Conservation (phyloP, 2,888 invertebrate species). For the Dyspetes luteomarginatus region DNA sequence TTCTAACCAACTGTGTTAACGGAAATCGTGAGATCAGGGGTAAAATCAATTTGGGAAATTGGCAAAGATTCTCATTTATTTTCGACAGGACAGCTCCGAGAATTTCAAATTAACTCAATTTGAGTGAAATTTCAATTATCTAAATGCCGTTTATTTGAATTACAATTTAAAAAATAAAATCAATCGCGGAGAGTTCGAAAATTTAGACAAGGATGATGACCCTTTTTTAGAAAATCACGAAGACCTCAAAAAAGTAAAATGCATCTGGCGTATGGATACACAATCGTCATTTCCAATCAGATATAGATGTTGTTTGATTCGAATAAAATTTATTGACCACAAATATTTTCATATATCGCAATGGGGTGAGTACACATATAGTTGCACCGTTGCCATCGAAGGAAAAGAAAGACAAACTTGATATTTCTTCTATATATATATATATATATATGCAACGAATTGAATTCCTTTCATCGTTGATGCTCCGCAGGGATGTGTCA, state of each 20-base stretch:
- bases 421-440: background rate
- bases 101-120: background rate
- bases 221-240: no score
- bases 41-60: constrained; percentile 37
- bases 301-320: no score
- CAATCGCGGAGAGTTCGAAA: no score
- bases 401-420: background rate
- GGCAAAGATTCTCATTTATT: constrained; percentile 17
- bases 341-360: no score
- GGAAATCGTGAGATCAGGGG: constrained; percentile 2
- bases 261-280: no score
- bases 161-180: no score
- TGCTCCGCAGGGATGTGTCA: background rate
- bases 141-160: background rate
- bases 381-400: no score
- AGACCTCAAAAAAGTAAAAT: no score
- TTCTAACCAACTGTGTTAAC: constrained; percentile 47
- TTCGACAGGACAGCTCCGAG: background rate
- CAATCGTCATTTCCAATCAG: no score
- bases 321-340: no score
- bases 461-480: constrained; percentile 28
- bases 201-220: no score
- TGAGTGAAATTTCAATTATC: background rate
- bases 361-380: no score
- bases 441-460: constrained; percentile 14